A percentile compares a stretch with the other conserved stretches of the same genome.
Conservation (phyloP, 1,140 invertebrate genomes). For the Teleopsis dalmanni region DNA sequence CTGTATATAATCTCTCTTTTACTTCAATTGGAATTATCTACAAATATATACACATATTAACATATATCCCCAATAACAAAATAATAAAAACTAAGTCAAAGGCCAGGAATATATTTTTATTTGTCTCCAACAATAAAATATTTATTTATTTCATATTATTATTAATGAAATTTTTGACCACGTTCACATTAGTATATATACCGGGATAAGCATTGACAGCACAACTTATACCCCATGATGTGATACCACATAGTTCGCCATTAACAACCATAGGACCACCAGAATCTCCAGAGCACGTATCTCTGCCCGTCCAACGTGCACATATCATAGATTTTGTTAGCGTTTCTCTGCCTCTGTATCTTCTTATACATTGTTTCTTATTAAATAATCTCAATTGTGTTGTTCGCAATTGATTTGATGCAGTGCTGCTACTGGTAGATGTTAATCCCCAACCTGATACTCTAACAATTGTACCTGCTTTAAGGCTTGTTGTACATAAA, state of each 20-base stretch:
- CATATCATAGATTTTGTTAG: slow-evolving; percentile 47
- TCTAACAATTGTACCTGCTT: slow-evolving; percentile 17
- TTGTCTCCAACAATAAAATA: too few relatives aligned
- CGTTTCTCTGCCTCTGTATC: slow-evolving; percentile 23
- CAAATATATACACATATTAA: too few relatives aligned
- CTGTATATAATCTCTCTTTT: too few relatives aligned
- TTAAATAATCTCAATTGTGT: slow-evolving; percentile 16
- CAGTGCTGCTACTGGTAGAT: neutral
- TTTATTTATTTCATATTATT: neutral
- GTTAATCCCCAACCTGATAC: slow-evolving; percentile 28
- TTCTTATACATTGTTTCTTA: slow-evolving; percentile 12
- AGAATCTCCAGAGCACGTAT: slow-evolving; percentile 60
- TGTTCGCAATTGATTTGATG: slow-evolving; percentile 32
- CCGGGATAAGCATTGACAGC: slow-evolving; percentile 24
- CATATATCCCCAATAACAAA: too few relatives aligned
- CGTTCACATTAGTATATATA: slow-evolving; percentile 27
- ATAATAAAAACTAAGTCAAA: too few relatives aligned
- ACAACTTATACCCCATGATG: slow-evolving; percentile 57
- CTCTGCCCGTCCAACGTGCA: slow-evolving; percentile 45
- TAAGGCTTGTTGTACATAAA: slow-evolving; percentile 19
- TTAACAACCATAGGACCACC: slow-evolving; percentile 54
- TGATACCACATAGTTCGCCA: slow-evolving; percentile 53
- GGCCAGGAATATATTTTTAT: too few relatives aligned
- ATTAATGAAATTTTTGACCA: slow-evolving; percentile 31
- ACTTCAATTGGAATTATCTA: too few relatives aligned